These are phyloP conservation scores for Automeris io DNA, from an alignment of 2,888 invertebrate species.

Conservation along the genomic window DNA sequence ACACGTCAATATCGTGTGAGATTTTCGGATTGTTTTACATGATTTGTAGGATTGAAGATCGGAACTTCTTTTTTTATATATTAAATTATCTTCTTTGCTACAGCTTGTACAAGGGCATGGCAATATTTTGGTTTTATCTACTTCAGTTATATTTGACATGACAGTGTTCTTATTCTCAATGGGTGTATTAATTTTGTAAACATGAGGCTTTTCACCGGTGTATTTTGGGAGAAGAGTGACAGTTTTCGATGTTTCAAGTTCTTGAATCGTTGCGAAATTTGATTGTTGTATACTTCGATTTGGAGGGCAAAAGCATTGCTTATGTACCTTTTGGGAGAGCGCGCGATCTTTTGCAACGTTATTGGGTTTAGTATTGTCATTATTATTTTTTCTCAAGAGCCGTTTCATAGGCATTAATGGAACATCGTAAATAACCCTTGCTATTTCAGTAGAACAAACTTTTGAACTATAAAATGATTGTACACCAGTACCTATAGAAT, in stretches of 20 bases:
- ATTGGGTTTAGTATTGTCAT: background rate
- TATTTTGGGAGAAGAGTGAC: constrained; percentile 11
- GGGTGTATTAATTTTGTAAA: background rate
- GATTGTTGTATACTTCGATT: constrained; percentile 5
- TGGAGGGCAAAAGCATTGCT: background rate
- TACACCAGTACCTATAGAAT: constrained; percentile 13
- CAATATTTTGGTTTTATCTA: background rate
- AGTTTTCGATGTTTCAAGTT: constrained; percentile 13
- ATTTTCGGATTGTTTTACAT: background rate
- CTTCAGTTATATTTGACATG: background rate
- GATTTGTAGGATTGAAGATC: background rate
- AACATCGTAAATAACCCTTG: constrained; percentile 4
- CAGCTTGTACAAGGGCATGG: background rate
- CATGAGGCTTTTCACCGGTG: background rate
- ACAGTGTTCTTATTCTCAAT: background rate
- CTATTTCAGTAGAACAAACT: constrained; percentile 6
- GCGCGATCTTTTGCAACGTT: background rate
- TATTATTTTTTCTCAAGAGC: constrained; percentile 11
- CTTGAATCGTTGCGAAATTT: constrained; percentile 12
- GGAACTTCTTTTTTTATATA: background rate
- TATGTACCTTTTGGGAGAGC: background rate
- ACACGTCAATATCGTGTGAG: background rate
- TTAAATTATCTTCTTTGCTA: background rate
- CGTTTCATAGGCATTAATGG: constrained; percentile 8
- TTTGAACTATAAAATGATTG: constrained; percentile 10